A percentile compares a stretch with the other conserved stretches of the same genome.
Evolutionary conservation across 2,113 vertebrate genomes (phyloP).

Genomic region (Polypterus bichir): DNA sequence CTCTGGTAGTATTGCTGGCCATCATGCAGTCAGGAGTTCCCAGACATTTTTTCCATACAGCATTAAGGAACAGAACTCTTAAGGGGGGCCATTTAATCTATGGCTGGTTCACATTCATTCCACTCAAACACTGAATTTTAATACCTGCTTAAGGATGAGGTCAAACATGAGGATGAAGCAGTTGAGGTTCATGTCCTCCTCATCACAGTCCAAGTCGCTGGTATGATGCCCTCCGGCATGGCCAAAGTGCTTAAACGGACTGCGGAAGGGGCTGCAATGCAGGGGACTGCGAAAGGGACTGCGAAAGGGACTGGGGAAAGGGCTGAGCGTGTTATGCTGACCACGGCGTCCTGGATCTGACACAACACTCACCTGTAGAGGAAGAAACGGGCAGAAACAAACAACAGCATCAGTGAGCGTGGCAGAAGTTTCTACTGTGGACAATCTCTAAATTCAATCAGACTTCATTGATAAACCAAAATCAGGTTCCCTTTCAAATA

Average conservation of each 20-base stretch:
- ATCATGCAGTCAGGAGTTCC: no score
- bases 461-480: no score
- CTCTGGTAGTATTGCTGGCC: no score
- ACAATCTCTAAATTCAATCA: no score
- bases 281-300: conserved; percentile 87
- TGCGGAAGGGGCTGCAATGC: conserved; percentile 70
- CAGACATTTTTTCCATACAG: no score
- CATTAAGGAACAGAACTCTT: no score
- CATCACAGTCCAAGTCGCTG: conserved; percentile 87
- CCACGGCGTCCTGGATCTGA: conserved; percentile 86
- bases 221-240: conserved; percentile 66
- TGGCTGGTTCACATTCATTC: no score
- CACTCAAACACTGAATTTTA: no score
- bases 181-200: conserved; percentile 95
- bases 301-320: conserved; percentile 91
- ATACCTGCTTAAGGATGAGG: conserved; percentile 93
- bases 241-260: conserved; percentile 84
- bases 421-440: no score
- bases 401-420: neutral
- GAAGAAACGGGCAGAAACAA: conserved; percentile 4
- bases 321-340: conserved; percentile 80
- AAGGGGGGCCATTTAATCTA: no score
- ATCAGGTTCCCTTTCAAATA: no score
- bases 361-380: conserved; percentile 75
- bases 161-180: conserved; percentile 99